Conservation (phyloP, 2,888 invertebrate species). For the Thymelicus lineola region DNA sequence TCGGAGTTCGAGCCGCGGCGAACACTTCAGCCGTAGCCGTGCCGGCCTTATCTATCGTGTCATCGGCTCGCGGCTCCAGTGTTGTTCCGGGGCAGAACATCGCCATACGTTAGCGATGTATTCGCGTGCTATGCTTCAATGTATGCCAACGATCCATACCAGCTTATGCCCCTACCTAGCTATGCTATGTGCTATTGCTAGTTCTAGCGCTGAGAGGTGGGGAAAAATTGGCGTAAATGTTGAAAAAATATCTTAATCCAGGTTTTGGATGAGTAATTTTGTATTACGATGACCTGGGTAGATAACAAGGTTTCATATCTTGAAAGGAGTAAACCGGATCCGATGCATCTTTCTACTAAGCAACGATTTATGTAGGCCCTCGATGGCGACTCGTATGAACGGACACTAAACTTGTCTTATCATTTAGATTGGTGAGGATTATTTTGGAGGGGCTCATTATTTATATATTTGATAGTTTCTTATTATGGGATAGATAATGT, state of each 20-base stretch:
- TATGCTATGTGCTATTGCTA: neutral
- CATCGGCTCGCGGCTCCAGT: constrained; percentile 3
- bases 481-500: constrained; percentile 29
- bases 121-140: constrained; percentile 27
- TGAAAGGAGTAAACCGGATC: neutral
- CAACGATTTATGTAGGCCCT: no score
- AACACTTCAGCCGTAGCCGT: neutral
- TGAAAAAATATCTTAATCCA: no score
- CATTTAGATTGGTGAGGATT: no score
- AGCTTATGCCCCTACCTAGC: neutral
- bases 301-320: no score
- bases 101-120: constrained; percentile 20
- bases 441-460: no score
- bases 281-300: no score
- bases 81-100: constrained; percentile 1
- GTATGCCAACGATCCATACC: constrained; percentile 24
- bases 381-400: no score
- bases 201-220: constrained; percentile 9
- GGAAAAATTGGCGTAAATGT: no score
- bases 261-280: no score
- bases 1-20: neutral
- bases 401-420: no score
- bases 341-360: neutral
- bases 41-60: constrained; percentile 5
- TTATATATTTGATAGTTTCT: constrained; percentile 23